A percentile compares a stretch with the other conserved stretches of the same genome.
Evolutionary conservation across 2,888 invertebrate genomes (phyloP).

Genomic region (Callyntrura guangdongensis): DNA sequence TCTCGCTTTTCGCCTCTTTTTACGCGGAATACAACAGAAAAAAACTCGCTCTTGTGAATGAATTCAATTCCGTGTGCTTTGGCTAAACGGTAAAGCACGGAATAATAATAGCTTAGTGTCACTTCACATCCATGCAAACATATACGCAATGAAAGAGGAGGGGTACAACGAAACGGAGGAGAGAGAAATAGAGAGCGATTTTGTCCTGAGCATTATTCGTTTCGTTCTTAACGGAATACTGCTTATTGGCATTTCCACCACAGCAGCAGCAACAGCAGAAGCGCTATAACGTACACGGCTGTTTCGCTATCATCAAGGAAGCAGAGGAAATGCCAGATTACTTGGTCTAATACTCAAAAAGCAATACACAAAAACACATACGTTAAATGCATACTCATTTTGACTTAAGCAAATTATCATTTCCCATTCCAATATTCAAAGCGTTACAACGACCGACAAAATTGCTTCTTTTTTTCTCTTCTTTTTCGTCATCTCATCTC

Average conservation of each 20-base stretch:
- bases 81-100: conserved; percentile 61
- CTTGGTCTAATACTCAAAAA: conserved; percentile 3
- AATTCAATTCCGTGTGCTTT: conserved; percentile 74
- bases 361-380: conserved; percentile 36
- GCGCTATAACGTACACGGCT: not conserved
- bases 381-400: conserved; percentile 53
- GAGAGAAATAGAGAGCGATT: conserved; percentile 24
- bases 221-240: not conserved
- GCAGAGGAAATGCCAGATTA: conserved; percentile 40
- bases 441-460: conserved; percentile 39
- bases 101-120: conserved; percentile 75
- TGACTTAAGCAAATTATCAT: conserved; percentile 74
- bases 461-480: conserved; percentile 51
- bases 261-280: not conserved
- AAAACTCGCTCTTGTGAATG: conserved; percentile 53
- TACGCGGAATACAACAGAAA: conserved; percentile 37
- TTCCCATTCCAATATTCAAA: conserved; percentile 54
- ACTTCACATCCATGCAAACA: conserved; percentile 61
- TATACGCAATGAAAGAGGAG: too few species aligned
- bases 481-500: conserved; percentile 28
- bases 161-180: not conserved
- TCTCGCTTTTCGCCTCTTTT: not conserved
- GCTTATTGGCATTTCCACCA: conserved; percentile 46
- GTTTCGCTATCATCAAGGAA: conserved; percentile 24
- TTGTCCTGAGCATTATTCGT: not conserved